These are phyloP conservation scores for Acrobeloides nanus DNA, from an alignment of 2,888 invertebrate genomes.

Conservation along the genomic window DNA sequence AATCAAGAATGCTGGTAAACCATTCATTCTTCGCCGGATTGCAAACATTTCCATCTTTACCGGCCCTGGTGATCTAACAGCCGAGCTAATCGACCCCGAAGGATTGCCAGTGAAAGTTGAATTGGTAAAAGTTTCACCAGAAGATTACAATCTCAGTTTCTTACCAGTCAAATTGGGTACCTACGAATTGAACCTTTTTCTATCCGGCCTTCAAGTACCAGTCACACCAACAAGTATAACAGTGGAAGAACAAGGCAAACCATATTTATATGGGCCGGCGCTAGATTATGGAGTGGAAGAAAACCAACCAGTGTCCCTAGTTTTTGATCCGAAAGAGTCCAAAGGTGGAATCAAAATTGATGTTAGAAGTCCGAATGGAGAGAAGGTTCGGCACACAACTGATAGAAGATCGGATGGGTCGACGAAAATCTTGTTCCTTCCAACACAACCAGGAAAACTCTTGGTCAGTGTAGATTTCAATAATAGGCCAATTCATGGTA, in stretches of 20 bases:
- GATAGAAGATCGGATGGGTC: conserved; percentile 34
- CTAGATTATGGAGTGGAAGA: conserved; percentile 56
- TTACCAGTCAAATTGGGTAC: conserved; percentile 5
- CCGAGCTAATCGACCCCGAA: conserved; percentile 6
- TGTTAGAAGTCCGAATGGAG: conserved; percentile 29
- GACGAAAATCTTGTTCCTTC: conserved; percentile 68
- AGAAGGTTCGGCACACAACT: conserved; percentile 36
- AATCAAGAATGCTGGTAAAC: background rate
- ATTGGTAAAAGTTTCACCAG: no score
- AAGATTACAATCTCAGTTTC: no score
- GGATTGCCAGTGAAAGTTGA: no score
- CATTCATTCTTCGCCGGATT: no score
- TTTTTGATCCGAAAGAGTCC: conserved; percentile 56
- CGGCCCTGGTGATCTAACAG: no score
- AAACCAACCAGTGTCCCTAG: conserved; percentile 57
- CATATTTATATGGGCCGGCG: conserved; percentile 57
- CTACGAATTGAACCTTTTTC: conserved; percentile 6
- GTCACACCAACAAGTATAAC: no score
- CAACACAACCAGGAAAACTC: conserved; percentile 38
- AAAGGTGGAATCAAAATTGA: conserved; percentile 48
- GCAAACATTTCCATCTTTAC: no score
- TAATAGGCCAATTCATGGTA: conserved; percentile 62
- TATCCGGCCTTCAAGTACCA: no score
- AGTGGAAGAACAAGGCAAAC: conserved; percentile 44
- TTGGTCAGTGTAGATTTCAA: conserved; percentile 46